Evolutionary conservation across 1,140 invertebrate species (phyloP).

Genomic region (Gryllus bimaculatus): DNA sequence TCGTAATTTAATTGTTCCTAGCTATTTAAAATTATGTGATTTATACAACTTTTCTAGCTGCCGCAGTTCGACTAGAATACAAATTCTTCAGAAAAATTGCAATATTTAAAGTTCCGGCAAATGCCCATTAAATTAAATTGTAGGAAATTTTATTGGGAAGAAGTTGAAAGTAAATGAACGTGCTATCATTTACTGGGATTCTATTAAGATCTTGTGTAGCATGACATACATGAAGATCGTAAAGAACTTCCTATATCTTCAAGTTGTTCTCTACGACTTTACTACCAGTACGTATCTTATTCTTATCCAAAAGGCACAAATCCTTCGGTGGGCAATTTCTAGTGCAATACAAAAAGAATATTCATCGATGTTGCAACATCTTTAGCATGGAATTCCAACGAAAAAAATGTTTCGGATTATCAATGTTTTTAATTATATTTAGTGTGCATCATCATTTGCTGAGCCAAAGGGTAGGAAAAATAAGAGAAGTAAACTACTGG

Average conservation of each 20-base stretch:
- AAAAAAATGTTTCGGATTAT: no score
- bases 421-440: no score
- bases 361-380: no score
- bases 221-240: neutral
- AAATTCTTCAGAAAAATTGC: neutral
- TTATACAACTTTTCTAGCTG: neutral
- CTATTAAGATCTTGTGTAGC: neutral
- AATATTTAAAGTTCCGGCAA: neutral
- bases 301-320: neutral
- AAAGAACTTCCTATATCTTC: neutral
- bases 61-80: neutral
- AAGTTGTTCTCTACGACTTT: neutral
- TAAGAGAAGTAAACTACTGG: no score
- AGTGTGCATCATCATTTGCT: no score
- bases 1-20: neutral
- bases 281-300: neutral
- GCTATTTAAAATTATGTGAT: neutral
- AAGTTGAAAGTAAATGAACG: neutral
- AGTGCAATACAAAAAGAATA: no score
- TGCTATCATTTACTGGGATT: no score
- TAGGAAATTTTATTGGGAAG: neutral
- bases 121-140: neutral
- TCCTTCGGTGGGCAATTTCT: no score
- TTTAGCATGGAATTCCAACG: no score
- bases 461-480: no score